Evolutionary conservation across 2,888 invertebrate species (phyloP), one percentile per base, ranked within the genome.

Genomic region (Meiosimyza decipiens): DNA sequence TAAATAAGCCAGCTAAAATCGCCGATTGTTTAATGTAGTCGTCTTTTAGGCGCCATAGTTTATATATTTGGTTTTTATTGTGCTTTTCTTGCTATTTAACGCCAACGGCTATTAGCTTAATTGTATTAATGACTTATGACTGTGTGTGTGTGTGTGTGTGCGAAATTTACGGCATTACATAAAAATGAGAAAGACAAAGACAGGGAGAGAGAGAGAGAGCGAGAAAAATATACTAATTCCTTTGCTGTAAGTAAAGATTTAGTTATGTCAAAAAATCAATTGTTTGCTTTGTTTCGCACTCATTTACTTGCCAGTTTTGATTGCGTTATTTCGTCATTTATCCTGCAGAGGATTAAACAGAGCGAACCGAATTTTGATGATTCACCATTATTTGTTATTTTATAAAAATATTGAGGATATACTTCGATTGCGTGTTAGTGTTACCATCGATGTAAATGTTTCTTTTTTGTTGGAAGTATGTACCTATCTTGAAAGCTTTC

Each of bases 61-160:
- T 57, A 57, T 57, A 6, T 22, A 28, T 28, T 57, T 9, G 9
- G 22, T 57, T 28, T 57, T 57, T n/a, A 4, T 6, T 18, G 7
- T 57, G 28, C 57, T 22, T 11, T 11, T 57, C 11, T 7, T 40
- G 40, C 40, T 57, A 13, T 57, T 7, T 28, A 18, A 28, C 18
- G 55, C 28, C 22, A 16, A 57, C 18, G 57, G 57, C 57, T 57
- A 57, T 57, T 57, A 57, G 57, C 57, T 57, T 57, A 57, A 57
- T 57, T 57, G 57, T 57, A 57, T 57, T 22, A 28, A 28, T 57
- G n/a, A 18, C 55, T n/a, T 28, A 7, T 40, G 13, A 13, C 7
- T 57, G 57, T 13, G 28, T 28, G 57, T 22, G 22, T 28, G 57
- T 57, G 28, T 28, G 57, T 15, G 22, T 13, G 57, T 15, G 22